A percentile compares a stretch with the other conserved stretches of the same genome.
Conservation (phyloP, 2,113 vertebrate species). For the Pseudopodoces humilis region DNA sequence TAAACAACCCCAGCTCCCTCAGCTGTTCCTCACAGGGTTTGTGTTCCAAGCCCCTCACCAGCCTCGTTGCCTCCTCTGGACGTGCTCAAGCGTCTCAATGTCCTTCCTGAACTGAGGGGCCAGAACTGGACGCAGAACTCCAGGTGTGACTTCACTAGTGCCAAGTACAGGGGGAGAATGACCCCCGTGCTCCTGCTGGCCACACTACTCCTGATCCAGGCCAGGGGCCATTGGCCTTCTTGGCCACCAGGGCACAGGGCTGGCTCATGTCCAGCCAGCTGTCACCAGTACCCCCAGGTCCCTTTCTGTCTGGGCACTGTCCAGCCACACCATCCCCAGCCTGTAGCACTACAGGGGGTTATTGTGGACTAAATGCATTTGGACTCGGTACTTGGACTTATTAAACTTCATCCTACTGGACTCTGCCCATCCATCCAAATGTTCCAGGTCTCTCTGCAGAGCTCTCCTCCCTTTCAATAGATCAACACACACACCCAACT, state of each 20-base stretch:
- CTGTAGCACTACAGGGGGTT: rapidly evolving
- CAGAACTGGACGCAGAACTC: neutral
- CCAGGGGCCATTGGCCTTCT: neutral
- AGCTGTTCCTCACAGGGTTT: rapidly evolving
- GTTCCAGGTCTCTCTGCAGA: neutral
- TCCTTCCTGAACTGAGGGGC: neutral
- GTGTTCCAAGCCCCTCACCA: neutral
- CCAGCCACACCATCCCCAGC: rapidly evolving
- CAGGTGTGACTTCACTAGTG: neutral
- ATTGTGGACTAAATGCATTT: neutral
- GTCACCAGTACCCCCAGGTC: neutral
- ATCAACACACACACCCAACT: rapidly evolving
- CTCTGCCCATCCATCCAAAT: neutral
- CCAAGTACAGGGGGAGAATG: neutral
- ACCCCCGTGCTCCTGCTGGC: neutral
- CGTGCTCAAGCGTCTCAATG: rapidly evolving
- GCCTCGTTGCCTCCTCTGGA: neutral
- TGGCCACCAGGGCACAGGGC: neutral
- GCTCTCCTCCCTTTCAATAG: neutral
- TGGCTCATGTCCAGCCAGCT: neutral
- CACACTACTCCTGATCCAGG: neutral
- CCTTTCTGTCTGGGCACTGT: neutral
- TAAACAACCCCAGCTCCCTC: neutral
- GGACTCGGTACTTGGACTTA: too few relatives aligned
- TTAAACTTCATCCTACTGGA: neutral